phyloP scores from a whole-genome alignment of 2,113 vertebrate genomes.

The Macroglossus sobrinus region DNA sequence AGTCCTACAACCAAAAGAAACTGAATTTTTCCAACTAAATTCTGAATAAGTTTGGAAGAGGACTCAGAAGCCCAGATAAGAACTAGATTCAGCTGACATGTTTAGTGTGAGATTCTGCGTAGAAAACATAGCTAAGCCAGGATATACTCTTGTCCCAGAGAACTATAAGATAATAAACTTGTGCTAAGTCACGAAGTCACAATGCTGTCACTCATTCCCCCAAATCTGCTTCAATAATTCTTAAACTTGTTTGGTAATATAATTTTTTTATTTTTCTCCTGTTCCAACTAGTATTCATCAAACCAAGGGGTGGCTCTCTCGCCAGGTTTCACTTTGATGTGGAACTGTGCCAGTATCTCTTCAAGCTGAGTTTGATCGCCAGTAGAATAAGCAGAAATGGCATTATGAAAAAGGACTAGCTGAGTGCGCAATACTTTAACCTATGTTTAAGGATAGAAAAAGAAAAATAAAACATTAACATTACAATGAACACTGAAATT shows the following conservation, averaged over 20 bases:
- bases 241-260: not conserved
- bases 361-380: conserved; percentile 90
- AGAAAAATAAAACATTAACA: not conserved
- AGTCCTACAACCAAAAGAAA: not conserved
- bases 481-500: not conserved
- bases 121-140: not conserved
- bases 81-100: not conserved
- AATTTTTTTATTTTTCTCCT: not conserved
- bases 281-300: conserved; percentile 82
- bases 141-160: not conserved
- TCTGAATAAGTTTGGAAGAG: no score
- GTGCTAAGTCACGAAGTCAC: not conserved
- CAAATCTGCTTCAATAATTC: not conserved
- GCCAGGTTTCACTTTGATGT: conserved; percentile 91
- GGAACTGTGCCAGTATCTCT: conserved; percentile 88
- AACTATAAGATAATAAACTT: not conserved
- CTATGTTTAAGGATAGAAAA: conserved; percentile 61
- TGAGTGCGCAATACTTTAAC: conserved; percentile 90
- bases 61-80: not conserved
- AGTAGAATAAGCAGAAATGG: conserved; percentile 87
- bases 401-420: conserved; percentile 88
- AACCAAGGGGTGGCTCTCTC: conserved; percentile 86
- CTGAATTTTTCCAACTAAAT: no score
- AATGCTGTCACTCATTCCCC: not conserved
- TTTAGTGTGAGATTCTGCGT: not conserved